Base-by-base conservation (phyloP, 2,797 vertebrate species). In the Cephalopachus bancanus region DNA sequence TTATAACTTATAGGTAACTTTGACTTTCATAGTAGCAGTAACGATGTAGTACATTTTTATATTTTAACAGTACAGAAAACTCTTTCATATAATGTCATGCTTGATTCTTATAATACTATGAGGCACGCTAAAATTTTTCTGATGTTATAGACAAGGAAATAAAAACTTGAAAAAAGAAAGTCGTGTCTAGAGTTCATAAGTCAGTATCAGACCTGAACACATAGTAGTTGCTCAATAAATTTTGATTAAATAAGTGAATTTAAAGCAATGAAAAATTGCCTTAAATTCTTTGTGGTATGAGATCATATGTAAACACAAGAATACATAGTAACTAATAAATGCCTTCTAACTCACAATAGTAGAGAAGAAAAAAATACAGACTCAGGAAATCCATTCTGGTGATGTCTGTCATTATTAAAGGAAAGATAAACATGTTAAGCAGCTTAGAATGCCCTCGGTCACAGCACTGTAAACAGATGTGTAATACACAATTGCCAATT, bases 391-490 rank as follows among this genome's bases (percentile, higher is more conserved):
- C 59, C 83, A 28, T 44, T 49, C 1, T 3, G 78, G 17, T 37
- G n/a, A 62, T 95, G 95, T 97, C 97, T 97, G 96, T 97, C 98
- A 90, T 97, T 57, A 97, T 96, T 94, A 98, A 98, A 96, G 92
- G 95, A 93, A 97, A 98, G 97, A 98, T 96, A 98, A 98, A 98
- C 96, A 85, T 96, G 90, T 84, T 97, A 92, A 97, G 93, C 95
- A 94, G 53, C 91, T 94, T 97, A 97, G 96, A 95, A 94, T 15
- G 17, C 78, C 64, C 96, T 89, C 44, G 97, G 96, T 95, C 96
- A 71, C 97, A 94, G 92, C 79, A 22, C 97, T 92, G 85, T 88
- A 98, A 98, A 97, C 98, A 98, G 98, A 97, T 97, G 98, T 96
- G 96, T 95, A 92, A 96, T 94, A 97, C 93, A 93, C 0, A 15